Evolutionary conservation across 1,140 invertebrate species (phyloP), one percentile per base, ranked within the genome.

Genomic region (Lordiphosa clarofinis): DNA sequence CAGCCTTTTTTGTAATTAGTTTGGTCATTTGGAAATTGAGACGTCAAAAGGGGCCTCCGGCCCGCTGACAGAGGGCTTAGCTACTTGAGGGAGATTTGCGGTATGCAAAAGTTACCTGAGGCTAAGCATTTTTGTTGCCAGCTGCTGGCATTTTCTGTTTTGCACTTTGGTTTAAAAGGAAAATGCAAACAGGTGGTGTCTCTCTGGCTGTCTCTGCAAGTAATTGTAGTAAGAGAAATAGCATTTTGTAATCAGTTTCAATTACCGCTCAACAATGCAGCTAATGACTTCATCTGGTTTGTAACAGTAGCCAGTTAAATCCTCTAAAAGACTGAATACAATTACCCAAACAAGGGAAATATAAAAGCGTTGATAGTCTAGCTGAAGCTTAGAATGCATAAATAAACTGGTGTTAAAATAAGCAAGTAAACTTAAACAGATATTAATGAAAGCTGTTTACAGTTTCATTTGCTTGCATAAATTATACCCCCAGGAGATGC

Each of bases 21-120:
- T 63, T 68, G 68, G 56, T 57, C 73, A 82, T 84, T 82, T 84
- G 59, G 63, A 76, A 82, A 82, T 76, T 84, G 76, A 84, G 78
- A 76, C 59, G 56, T 82, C 62, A 50, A 66, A 71, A 60, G 49
- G 2, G 52, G 44, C 40, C 49, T 31, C 11, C 56, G 56, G 43
- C 49, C 13, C 33, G 46, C 64, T 64, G 49, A 24, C 21, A 24
- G 4, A 24, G 21, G 21, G 4, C 21, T 24, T 24, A 24, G 21
- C 21, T 24, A 24, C 50, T 76, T 84, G 48, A n/a, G 72, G 62
- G 28, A 54, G 73, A 73, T 84, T 73, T 64, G 64, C 43, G 24
- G 44, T 43, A 72, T 67, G 36, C 75, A 73, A 35, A 65, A 50
- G 38, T 37, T 57, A 24, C 52, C 38, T 60, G 8, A 33, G 57